Evolutionary conservation across 2,888 invertebrate genomes (phyloP), one percentile per base, ranked within the genome.

Genomic region (Watsonalla binaria): DNA sequence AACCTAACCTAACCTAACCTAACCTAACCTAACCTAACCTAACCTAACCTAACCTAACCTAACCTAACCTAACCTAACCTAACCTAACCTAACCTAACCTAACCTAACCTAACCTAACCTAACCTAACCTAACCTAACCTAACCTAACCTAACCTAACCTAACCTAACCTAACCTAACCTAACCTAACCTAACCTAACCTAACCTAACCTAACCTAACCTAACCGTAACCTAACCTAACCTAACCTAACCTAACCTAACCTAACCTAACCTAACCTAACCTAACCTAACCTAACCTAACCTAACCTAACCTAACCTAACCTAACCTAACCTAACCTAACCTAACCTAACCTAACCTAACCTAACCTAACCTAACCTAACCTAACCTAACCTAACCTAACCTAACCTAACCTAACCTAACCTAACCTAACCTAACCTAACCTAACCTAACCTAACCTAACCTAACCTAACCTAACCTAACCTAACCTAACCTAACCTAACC

Each of bases 1-100:
- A 53, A 53, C 53, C 51, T 51, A 55, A 52, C 55, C 52, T 46
- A 46, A 54, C 54, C 55, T 55, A 24, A 24, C 24, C 24, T 24
- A 24, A 24, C 24, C 24, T 24, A 24, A 24, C 24, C 24, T 24
- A 55, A 55, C 55, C 55, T 55, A 55, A 52, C 55, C 55, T 52
- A 55, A 24, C 48, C 37, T 35, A 37, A 34, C 46, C 35, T 46
- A 33, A 52, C 51, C 34, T 34, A 46, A 46, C 51, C 46, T 46
- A 46, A 46, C 54, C 59, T 56, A 60, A 59, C 59, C 58, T 51
- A 56, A 58, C 56, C 59, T 51, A 56, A 59, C 59, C 60, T 61
- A 59, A 61, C 61, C 59, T 60, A 59, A 63, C 59, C 62, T 62
- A 62, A 63, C 61, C 62, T 60, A 61, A 60, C 59, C 58, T 59